These are phyloP conservation scores for Aporophyla lueneburgensis DNA, from an alignment of 2,888 invertebrate genomes.

Conservation along the genomic window DNA sequence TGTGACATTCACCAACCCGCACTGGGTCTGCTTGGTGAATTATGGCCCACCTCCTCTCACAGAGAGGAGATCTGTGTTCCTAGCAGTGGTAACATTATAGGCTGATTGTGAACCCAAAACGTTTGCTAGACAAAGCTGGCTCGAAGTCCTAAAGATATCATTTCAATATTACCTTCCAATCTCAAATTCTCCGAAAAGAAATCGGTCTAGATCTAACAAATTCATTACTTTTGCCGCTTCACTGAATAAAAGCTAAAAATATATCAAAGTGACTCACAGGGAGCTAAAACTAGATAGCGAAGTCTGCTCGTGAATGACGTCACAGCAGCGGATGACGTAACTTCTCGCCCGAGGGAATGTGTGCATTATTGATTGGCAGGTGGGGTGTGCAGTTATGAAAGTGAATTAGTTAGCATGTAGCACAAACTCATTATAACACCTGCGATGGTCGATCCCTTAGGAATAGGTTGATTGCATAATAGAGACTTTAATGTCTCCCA, in stretches of 20 bases:
- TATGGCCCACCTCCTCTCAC: too few species aligned
- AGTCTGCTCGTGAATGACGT: slow-evolving; percentile 42
- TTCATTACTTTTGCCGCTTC: slow-evolving; percentile 20
- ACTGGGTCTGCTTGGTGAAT: too few species aligned
- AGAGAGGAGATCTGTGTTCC: too few species aligned
- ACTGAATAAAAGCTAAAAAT: slow-evolving; percentile 56
- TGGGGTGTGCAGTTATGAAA: slow-evolving; percentile 41
- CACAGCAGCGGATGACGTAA: slow-evolving; percentile 42
- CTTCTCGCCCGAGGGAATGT: slow-evolving; percentile 39
- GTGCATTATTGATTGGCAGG: slow-evolving; percentile 58
- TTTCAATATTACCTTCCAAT: too few species aligned
- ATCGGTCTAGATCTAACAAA: slow-evolving; percentile 9
- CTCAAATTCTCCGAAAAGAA: background rate
- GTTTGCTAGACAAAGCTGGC: background rate
- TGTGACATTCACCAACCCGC: too few species aligned
- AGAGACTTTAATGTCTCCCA: background rate
- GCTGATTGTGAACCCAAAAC: background rate
- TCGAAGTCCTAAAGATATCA: background rate
- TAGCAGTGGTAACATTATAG: too few species aligned
- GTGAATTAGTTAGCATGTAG: slow-evolving; percentile 6
- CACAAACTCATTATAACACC: background rate
- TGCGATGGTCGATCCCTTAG: background rate
- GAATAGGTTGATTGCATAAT: slow-evolving; percentile 26
- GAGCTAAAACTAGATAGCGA: slow-evolving; percentile 48
- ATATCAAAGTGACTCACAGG: slow-evolving; percentile 53